Percentiles rank a stretch among this genome's conserved stretches.
Evolutionary conservation across 2,888 invertebrate genomes (phyloP).

Genomic region (Lasioglossum vierecki): DNA sequence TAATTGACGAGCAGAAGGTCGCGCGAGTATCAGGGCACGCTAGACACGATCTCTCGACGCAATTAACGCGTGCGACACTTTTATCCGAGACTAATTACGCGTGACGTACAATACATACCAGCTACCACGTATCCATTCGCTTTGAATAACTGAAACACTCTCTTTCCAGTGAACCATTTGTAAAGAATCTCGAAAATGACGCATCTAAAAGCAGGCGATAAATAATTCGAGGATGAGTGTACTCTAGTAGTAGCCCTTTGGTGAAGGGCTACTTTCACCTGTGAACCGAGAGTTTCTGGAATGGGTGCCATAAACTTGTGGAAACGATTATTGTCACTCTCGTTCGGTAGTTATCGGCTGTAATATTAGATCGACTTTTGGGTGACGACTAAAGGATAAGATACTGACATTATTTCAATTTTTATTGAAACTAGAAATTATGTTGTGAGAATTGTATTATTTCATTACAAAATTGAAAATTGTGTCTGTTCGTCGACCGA

Average conservation of each 20-base stretch:
- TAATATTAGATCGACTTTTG: neutral
- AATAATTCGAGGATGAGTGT: neutral
- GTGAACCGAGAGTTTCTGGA: neutral
- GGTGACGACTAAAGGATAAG: neutral
- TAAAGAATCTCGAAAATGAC: neutral
- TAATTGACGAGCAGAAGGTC: slow-evolving; percentile 36
- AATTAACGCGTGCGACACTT: slow-evolving; percentile 12
- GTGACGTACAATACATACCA: neutral
- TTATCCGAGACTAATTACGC: slow-evolving; percentile 18
- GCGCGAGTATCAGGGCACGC: neutral
- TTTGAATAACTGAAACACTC: neutral
- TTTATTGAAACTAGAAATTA: neutral
- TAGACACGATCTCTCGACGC: slow-evolving; percentile 8
- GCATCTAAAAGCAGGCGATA: neutral
- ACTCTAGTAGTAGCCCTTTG: neutral
- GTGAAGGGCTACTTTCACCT: neutral
- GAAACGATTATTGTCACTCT: neutral
- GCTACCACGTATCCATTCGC: neutral
- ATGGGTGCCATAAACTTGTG: neutral
- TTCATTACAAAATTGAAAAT: neutral
- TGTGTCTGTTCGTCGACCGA: neutral
- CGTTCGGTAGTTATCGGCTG: neutral
- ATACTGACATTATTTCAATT: neutral
- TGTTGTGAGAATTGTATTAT: neutral
- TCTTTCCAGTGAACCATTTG: neutral